Evolutionary conservation across 2,888 invertebrate species (phyloP).

Genomic region (Polydrusus cervinus): DNA sequence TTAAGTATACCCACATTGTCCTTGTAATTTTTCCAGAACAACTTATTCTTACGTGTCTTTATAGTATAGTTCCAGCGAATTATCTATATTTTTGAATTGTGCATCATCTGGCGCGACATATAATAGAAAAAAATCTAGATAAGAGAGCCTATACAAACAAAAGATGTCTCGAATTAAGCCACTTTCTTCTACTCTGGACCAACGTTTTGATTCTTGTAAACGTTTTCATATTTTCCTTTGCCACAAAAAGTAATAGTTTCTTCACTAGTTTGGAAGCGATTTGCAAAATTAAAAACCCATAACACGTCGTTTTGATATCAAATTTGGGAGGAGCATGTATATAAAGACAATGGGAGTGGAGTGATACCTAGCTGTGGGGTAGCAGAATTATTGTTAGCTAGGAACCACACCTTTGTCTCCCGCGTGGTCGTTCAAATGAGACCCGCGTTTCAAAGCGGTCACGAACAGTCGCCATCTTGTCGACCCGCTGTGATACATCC

Average conservation of each 20-base stretch:
- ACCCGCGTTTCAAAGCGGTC: constrained; percentile 56
- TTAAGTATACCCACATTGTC: background rate
- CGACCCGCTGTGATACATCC: constrained; percentile 61
- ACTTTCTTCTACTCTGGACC: too few relatives aligned
- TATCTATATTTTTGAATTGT: too few relatives aligned
- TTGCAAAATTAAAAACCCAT: constrained; percentile 37
- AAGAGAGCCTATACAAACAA: too few relatives aligned
- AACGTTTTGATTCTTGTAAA: too few relatives aligned
- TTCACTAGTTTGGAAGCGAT: background rate
- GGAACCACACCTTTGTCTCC: constrained; percentile 67
- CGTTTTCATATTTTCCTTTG: too few relatives aligned
- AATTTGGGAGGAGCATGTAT: constrained; percentile 64
- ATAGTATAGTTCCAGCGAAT: background rate
- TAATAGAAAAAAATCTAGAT: too few relatives aligned
- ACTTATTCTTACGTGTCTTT: background rate
- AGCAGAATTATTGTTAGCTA: constrained; percentile 56
- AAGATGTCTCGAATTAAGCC: too few relatives aligned
- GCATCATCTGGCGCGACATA: too few relatives aligned
- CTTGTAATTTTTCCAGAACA: background rate
- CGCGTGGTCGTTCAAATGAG: constrained; percentile 61
- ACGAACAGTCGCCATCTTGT: constrained; percentile 65
- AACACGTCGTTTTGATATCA: constrained; percentile 27
- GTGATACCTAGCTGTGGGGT: constrained; percentile 63
- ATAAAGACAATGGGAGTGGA: constrained; percentile 68
- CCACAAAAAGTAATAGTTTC: too few relatives aligned